phyloP scores from a whole-genome alignment of 2,888 invertebrate species.

The Drosophila neotestacea region DNA sequence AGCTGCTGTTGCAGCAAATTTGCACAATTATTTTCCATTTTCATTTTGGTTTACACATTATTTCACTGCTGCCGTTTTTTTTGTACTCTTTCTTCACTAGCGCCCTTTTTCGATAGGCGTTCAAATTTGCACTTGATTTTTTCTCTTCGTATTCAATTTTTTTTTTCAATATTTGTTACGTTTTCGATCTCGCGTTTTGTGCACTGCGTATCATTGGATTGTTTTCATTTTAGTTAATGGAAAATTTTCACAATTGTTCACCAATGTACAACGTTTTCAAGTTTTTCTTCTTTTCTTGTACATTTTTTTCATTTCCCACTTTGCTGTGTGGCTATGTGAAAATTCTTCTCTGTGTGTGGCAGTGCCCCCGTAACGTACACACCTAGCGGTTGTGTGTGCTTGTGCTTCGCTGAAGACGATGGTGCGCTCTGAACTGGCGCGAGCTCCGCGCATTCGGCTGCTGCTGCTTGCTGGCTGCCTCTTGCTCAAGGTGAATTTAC shows the following conservation, averaged over 20 bases:
- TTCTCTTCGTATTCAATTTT: constrained; percentile 21
- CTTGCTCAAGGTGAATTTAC: too few relatives aligned
- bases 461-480: constrained; percentile 40
- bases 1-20: constrained; percentile 47
- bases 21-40: constrained; percentile 54
- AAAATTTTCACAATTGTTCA: constrained; percentile 56
- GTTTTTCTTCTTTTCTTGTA: constrained; percentile 69
- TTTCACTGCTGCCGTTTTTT: constrained; percentile 49
- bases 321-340: constrained; percentile 67
- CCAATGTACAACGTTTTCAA: constrained; percentile 30
- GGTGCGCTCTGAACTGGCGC: constrained; percentile 75
- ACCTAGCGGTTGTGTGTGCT: constrained; percentile 74
- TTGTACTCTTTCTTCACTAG: constrained; percentile 7
- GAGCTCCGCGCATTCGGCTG: constrained; percentile 42
- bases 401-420: constrained; percentile 79
- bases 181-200: constrained; percentile 35
- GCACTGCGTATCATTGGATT: constrained; percentile 34
- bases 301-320: constrained; percentile 52
- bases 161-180: constrained; percentile 31
- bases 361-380: constrained; percentile 77
- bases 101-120: constrained; percentile 26
- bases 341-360: constrained; percentile 71
- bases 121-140: constrained; percentile 49
- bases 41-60: constrained; percentile 42
- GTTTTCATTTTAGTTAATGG: constrained; percentile 46